Base-by-base conservation (phyloP, 1,140 invertebrate species). In the Colletes gigas region DNA sequence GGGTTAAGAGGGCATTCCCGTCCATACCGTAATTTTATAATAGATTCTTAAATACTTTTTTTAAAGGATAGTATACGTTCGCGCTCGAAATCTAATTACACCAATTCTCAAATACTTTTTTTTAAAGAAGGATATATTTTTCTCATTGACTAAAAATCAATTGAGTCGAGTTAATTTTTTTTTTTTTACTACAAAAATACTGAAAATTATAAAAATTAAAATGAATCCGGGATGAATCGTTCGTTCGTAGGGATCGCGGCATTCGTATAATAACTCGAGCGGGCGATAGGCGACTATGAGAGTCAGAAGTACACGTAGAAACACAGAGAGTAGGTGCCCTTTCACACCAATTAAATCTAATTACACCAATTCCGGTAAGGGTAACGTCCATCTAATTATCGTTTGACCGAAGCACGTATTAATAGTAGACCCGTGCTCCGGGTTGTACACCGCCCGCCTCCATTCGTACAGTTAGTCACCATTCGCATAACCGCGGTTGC, bases 331-430 rank as follows among this genome's bases (percentile, higher is more conserved):
- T n/a, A 62, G 59, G 30, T 69, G 84, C 74, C 83, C 82, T 79
- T 88, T 89, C 81, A 82, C 83, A 82, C 83, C 91, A 92, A 92
- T 92, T 92, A 92, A 91, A 90, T 89, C 85, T 91, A 92, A 92
- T 92, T 92, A 92, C 89, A 90, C 85, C 84, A 91, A 92, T 91
- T 92, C 88, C 87, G 88, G 85, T 82, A 88, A 89, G 86, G 88
- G 86, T 89, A 92, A 91, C 90, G 88, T 91, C 89, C 90, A 92
- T 91, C 88, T 92, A 92, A 93, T 93, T 92, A 92, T 86, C 84
- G 89, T 92, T 92, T 84, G 85, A 89, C 87, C 88, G 86, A 90
- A 91, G 88, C 89, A 89, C 77, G 83, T 91, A 91, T 92, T 92
- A 92, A 92, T 90, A 89, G 87, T 78, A 81, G 69, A 69, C 82